These are phyloP conservation scores for Pithys albifrons DNA, from an alignment of 2,113 vertebrate genomes.

Conservation along the genomic window DNA sequence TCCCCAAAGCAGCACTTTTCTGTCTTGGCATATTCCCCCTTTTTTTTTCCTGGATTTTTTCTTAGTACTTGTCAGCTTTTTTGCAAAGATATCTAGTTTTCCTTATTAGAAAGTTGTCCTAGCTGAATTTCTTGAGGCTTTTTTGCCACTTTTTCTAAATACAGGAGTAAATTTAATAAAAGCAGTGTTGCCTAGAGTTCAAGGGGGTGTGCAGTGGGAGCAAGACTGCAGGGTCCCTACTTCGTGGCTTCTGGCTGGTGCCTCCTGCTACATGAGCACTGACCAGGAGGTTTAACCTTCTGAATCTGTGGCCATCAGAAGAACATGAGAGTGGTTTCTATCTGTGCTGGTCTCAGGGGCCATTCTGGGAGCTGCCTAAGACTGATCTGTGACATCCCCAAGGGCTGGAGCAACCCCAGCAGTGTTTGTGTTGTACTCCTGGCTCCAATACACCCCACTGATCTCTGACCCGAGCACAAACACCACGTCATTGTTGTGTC, in stretches of 20 bases:
- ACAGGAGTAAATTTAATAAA: background rate
- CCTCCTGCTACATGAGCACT: background rate
- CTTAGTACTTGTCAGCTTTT: background rate
- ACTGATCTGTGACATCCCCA: background rate
- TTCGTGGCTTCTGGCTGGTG: background rate
- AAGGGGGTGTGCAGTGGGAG: background rate
- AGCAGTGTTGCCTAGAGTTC: background rate
- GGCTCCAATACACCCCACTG: background rate
- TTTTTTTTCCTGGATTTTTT: background rate
- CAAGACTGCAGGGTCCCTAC: background rate
- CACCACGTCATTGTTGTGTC: fast-evolving
- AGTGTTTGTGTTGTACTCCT: background rate
- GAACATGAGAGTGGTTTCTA: background rate
- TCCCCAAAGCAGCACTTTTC: background rate
- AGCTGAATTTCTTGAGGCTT: background rate
- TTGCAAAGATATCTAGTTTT: background rate
- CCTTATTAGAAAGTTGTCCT: background rate
- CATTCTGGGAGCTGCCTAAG: background rate
- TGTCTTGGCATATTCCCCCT: background rate
- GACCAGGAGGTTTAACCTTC: background rate
- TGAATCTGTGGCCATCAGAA: background rate
- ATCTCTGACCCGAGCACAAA: background rate
- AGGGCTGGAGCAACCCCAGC: background rate
- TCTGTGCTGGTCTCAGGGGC: background rate
- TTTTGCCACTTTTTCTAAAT: background rate